Conservation (phyloP, 2,797 vertebrate species). For the Simalia tracyae region DNA sequence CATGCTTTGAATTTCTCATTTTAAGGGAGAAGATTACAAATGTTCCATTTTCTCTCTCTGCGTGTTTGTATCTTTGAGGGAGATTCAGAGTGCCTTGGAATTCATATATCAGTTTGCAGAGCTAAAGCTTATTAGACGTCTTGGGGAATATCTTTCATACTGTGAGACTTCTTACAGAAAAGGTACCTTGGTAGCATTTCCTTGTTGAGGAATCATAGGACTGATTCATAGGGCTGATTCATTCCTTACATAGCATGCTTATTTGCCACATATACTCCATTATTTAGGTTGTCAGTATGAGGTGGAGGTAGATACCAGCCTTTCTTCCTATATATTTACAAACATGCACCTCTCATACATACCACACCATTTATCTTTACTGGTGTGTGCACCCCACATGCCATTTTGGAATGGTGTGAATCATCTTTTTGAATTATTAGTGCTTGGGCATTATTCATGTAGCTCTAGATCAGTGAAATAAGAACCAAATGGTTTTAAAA, state of each 20-base stretch:
- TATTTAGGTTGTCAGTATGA: neutral
- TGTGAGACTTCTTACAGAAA: neutral
- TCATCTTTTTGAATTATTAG: neutral
- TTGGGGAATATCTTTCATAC: neutral
- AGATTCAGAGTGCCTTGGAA: conserved; percentile 20
- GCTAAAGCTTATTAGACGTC: neutral
- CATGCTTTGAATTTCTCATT: neutral
- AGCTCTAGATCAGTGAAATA: neutral
- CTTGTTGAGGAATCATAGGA: neutral
- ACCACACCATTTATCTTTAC: neutral
- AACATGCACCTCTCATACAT: neutral
- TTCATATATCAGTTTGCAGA: conserved; percentile 7
- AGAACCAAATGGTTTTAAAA: neutral
- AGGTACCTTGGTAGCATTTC: neutral
- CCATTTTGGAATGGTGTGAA: neutral
- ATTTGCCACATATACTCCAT: neutral
- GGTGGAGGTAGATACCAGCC: neutral
- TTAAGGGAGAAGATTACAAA: neutral
- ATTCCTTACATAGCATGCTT: neutral
- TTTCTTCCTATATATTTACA: neutral
- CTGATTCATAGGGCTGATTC: neutral
- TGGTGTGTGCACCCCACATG: no score
- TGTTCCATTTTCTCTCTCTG: neutral
- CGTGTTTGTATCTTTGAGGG: neutral
- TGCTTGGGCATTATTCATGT: neutral